These are phyloP conservation scores for Ceratothoa steindachneri DNA, from an alignment of 2,888 invertebrate species.

Conservation along the genomic window DNA sequence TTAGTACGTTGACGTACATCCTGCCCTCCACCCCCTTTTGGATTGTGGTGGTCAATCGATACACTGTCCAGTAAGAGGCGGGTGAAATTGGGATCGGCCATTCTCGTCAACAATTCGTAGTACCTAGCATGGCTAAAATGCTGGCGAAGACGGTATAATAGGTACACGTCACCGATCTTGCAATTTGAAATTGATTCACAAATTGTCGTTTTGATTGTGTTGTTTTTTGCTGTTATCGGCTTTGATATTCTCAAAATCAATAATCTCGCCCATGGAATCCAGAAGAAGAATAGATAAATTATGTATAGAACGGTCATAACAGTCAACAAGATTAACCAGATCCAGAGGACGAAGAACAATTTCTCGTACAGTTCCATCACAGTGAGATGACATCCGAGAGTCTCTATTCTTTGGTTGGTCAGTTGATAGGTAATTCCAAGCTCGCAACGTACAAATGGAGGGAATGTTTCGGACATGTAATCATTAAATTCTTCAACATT, in stretches of 20 bases:
- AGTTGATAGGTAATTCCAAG: conserved; percentile 31
- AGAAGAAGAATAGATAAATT: conserved; percentile 40
- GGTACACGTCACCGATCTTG: conserved; percentile 45
- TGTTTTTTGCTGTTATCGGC: conserved; percentile 35
- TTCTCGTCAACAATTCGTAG: conserved; percentile 42
- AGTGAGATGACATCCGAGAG: conserved; percentile 44
- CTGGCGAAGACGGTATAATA: conserved; percentile 41
- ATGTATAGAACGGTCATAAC: conserved; percentile 34
- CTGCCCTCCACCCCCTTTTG: conserved; percentile 21
- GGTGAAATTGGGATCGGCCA: conserved; percentile 38
- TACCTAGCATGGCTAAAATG: conserved; percentile 47
- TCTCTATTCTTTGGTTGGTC: conserved; percentile 39
- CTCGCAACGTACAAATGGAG: conserved; percentile 44
- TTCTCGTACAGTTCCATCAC: conserved; percentile 47
- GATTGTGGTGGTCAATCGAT: conserved; percentile 41
- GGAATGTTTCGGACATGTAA: conserved; percentile 46
- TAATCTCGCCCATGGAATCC: conserved; percentile 43
- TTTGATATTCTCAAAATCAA: conserved; percentile 40
- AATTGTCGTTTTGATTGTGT: conserved; percentile 35
- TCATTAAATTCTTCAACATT: conserved; percentile 39
- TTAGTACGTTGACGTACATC: conserved; percentile 36
- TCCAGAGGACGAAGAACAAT: conserved; percentile 40
- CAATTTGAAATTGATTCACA: conserved; percentile 37
- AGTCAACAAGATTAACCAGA: conserved; percentile 43
- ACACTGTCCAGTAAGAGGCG: conserved; percentile 39